Percentiles rank a stretch among this genome's conserved stretches.
Conservation (phyloP, 2,113 vertebrate species). For the Petrocephalus zakoni region DNA sequence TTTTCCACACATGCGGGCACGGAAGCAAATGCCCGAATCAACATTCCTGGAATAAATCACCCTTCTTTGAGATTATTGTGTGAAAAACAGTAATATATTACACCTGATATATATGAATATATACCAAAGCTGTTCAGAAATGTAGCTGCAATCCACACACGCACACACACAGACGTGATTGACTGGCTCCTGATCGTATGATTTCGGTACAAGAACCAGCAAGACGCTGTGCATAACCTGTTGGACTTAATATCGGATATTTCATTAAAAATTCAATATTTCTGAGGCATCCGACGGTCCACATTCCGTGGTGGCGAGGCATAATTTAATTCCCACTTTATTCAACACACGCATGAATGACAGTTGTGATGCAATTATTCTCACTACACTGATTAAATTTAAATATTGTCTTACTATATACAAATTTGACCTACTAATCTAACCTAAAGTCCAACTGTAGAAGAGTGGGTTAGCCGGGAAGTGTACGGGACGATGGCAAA, state of each 20-base stretch:
- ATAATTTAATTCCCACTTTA: conserved; percentile 12
- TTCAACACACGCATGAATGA: conserved; percentile 8
- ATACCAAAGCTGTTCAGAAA: not conserved
- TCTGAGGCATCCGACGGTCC: not conserved
- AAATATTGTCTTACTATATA: conserved; percentile 7
- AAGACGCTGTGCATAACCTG: not conserved
- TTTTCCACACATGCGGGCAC: not conserved
- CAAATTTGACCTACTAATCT: not conserved
- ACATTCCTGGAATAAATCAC: not conserved
- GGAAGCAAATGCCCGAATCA: not conserved
- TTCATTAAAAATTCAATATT: conserved; percentile 16
- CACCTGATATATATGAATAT: not conserved
- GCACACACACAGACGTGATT: not conserved
- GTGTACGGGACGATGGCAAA: not conserved
- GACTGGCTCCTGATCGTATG: not conserved
- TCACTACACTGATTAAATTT: conserved; percentile 10
- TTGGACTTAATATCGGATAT: conserved; percentile 11
- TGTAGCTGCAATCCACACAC: not conserved
- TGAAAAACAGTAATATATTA: not conserved
- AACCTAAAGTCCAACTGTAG: not conserved
- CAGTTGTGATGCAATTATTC: conserved; percentile 6
- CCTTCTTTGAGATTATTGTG: not conserved
- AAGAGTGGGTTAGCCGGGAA: not conserved
- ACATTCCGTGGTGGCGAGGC: not conserved
- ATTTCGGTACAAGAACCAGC: not conserved